Base-by-base conservation (phyloP, 2,113 vertebrate species). In the Trochalopteron elliotii region DNA sequence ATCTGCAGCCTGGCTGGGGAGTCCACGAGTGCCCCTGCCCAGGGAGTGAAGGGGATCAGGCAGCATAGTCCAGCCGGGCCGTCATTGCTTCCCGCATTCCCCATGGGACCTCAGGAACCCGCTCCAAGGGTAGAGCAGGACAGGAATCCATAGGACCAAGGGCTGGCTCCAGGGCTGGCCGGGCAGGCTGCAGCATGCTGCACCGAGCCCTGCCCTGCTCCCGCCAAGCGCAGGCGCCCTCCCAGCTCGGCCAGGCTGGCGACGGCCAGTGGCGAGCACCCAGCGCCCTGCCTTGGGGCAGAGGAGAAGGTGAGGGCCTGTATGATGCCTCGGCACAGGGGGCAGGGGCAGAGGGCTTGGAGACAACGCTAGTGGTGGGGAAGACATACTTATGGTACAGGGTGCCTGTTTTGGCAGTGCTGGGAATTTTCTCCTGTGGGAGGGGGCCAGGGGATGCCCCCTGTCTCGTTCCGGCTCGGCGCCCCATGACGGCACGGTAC, bases 351-450 rank as follows among this genome's bases (percentile, higher is more conserved):
- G 37, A 65, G 1, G 3, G 23, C 9, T 10, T 5, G 42, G 59
- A n/a, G 70, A 42, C 14, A 45, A 15, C 23, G 67, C 33, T 4
- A 8, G 18, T 2, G 28, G n/a, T 0, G 2, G 44, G 28, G 21
- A 76, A 80, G 60, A 31, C 56, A 37, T 83, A 33, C 56, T 74
- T 23, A 5, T 2, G 27, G 77, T 52, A 31, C 0, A 0, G 12
- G 33, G 28, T 25, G 10, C 24, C 33, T 6, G 8, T 74, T 19
- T 22, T 11, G 28, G 14, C 12, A 3, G 74, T n/a, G 23, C 84
- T 39, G 95, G 88, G 82, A 90, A 57, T 94, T 96, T 89, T 85
- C 84, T 94, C 55, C 83, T 1, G 15, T 71, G 35, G 16, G 78
- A 78, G 56, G 63, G 94, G 94, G 68, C 59, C 19, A 28, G 88